Conservation (phyloP, 2,797 vertebrate species). For the Amniataba percoides region DNA sequence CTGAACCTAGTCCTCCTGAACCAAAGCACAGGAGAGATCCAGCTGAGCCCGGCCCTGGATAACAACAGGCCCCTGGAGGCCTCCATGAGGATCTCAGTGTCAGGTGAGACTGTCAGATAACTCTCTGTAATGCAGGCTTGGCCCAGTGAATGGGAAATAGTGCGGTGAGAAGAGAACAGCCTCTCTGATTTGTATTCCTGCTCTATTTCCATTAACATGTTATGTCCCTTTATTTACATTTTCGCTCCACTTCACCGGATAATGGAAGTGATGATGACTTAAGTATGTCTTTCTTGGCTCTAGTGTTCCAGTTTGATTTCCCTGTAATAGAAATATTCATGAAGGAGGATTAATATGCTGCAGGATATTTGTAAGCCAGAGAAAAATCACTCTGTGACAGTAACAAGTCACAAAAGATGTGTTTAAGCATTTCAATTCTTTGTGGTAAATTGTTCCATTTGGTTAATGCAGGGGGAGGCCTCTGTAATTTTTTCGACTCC, state of each 20-base stretch:
- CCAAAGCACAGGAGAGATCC: slow-evolving; percentile 91
- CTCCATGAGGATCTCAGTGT: slow-evolving; percentile 94
- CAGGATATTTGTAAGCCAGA: slow-evolving; percentile 41
- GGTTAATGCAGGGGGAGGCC: not conserved
- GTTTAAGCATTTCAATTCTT: slow-evolving; percentile 27
- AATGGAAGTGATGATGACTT: slow-evolving; percentile 61
- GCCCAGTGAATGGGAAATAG: slow-evolving; percentile 43
- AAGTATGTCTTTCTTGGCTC: slow-evolving; percentile 41
- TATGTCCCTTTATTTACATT: slow-evolving; percentile 48
- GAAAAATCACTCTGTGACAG: not conserved
- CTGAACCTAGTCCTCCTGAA: slow-evolving; percentile 94
- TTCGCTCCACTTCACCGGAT: slow-evolving; percentile 53
- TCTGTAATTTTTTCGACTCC: slow-evolving; percentile 36
- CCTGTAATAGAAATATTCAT: slow-evolving; percentile 66
- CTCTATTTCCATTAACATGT: slow-evolving; percentile 21
- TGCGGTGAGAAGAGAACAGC: slow-evolving; percentile 24
- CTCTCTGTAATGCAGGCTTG: slow-evolving; percentile 51
- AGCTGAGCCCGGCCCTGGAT: slow-evolving; percentile 92
- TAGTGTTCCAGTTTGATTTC: slow-evolving; percentile 53
- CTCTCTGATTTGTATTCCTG: slow-evolving; percentile 21
- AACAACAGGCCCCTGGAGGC: slow-evolving; percentile 97
- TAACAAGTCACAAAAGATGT: slow-evolving; percentile 17
- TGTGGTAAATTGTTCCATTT: slow-evolving; percentile 45
- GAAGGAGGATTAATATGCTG: slow-evolving; percentile 63
- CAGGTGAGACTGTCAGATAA: slow-evolving; percentile 86